phyloP scores from a whole-genome alignment of 2,113 vertebrate genomes.

The Apodemus sylvaticus region DNA sequence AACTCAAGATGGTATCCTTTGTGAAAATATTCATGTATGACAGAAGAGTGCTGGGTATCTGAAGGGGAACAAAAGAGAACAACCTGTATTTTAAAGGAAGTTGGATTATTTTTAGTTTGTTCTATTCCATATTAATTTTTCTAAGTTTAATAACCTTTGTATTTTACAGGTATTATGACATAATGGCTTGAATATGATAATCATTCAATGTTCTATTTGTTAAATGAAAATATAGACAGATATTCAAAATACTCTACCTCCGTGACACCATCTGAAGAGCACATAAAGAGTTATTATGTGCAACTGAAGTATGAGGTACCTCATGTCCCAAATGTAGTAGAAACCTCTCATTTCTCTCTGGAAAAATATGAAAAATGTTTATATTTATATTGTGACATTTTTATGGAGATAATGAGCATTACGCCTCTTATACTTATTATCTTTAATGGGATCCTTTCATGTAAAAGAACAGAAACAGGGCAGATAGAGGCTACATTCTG shows the following conservation, averaged over 20 bases:
- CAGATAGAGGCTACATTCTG: background rate
- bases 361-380: conserved; percentile 29
- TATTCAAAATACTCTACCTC: conserved; percentile 73
- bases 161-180: conserved; percentile 10
- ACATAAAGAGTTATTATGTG: conserved; percentile 9
- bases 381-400: background rate
- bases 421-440: background rate
- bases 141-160: background rate
- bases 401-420: background rate
- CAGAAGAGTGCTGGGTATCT: background rate
- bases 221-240: conserved; percentile 3
- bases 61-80: background rate
- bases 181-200: background rate
- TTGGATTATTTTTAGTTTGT: background rate
- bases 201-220: background rate
- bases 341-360: conserved; percentile 67
- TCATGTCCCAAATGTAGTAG: background rate
- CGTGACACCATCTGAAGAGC: conserved; percentile 79
- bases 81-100: background rate
- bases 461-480: background rate
- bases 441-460: background rate
- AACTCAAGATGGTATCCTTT: background rate
- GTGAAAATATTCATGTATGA: background rate
- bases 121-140: conserved; percentile 10
- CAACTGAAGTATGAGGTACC: conserved; percentile 58